Base-by-base conservation (phyloP, 2,888 invertebrate genomes). In the Hesperia comma region DNA sequence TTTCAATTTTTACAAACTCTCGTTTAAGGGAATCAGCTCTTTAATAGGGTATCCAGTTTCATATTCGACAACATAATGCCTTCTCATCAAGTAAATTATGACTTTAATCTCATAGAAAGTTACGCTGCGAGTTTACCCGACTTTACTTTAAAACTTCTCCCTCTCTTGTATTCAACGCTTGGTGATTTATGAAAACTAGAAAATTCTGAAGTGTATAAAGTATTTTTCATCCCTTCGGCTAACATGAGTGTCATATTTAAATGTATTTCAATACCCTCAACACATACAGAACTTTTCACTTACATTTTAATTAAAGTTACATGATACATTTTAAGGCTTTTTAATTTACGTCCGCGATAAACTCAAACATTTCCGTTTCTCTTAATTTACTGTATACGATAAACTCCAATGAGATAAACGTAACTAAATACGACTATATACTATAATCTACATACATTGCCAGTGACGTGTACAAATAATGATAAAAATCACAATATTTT, bases 171-270 rank as follows among this genome's bases (percentile, higher is more conserved):
- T 88, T 88, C 86, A 86, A 76, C 82, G 84, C 83, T 81, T 77
- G 76, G 82, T 88, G 87, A 90, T 90, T 91, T 90, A 89, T 89
- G 84, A 83, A 88, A 88, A 87, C 87, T 90, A 86, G 84, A 85
- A 82, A 85, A 84, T 85, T 85, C 79, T 84, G 76, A 84, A 85
- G 78, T 75, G 79, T 82, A 79, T 82, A 82, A 83, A 83, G 82
- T 83, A 84, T 85, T 84, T 85, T 85, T 83, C 82, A 81, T 83
- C 81, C 79, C 79, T 80, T 77, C 74, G 74, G 75, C 76, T 79
- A 80, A 84, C 80, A 83, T 82, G 81, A 75, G 78, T 79, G 80
- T 83, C 82, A 83, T 81, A 80, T 81, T 79, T 81, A 79, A 85
- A 82, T 79, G 75, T 76, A 73, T 79, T 84, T 82, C 74, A 75